Base-by-base conservation (phyloP, 2,888 invertebrate species). In the Drosophila falleni region DNA sequence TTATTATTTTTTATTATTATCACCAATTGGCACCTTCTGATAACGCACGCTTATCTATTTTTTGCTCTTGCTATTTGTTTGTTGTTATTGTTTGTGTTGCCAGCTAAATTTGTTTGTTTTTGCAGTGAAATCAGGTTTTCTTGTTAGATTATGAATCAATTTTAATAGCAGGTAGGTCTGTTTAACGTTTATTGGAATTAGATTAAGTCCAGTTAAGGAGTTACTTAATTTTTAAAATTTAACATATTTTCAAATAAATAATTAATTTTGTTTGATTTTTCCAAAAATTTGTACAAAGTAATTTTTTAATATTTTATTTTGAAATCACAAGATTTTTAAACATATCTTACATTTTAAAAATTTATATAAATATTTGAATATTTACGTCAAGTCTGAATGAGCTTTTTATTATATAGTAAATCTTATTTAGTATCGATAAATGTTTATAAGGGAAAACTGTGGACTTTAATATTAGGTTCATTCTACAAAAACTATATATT, bases 1-100 rank as follows among this genome's bases (percentile, higher is more conserved):
- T 39, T 64, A 37, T 42, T 50, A 15, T 29, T 59, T 9, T 37
- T 58, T 69, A 58, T 76, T 66, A 70, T 23, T 33, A 58, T 65
- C 87, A 81, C 75, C 87, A 88, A 83, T 83, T 87, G 51, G 61
- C 87, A 78, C 74, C 80, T 72, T 50, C 13, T 47, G 81, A 78
- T 83, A 86, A 76, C 37, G 26, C 61, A 63, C 60, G 75, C 59
- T 73, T 70, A 66, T 71, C 47, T 63, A 56, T 47, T 55, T 59
- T 50, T 80, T 4, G 10, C 15, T 54, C 19, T 37, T 5, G 29
- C n/a, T 61, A 6, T 26, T 37, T 47, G 8, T n/a, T 49, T 62
- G 26, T 50, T 73, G 59, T 54, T 53, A 33, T 59, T 82, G 31
- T 71, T 54, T 74, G 67, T 67, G 65, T 71, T 62, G 41, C 56